A percentile compares a stretch with the other conserved stretches of the same genome.
Conservation (phyloP, 1,140 invertebrate genomes). For the Lordiphosa collinella region DNA sequence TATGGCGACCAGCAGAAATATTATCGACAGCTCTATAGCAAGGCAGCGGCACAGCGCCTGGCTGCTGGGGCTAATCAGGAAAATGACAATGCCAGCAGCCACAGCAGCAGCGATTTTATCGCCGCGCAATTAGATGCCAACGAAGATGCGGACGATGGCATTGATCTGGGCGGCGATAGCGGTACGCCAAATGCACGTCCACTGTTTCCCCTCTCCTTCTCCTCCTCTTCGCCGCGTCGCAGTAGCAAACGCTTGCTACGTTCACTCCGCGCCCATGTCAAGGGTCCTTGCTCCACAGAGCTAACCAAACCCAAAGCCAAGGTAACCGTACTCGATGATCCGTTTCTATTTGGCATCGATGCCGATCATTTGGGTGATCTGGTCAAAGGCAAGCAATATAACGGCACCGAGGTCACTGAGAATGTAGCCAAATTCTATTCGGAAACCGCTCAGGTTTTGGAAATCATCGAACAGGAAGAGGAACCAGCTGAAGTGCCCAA, state of each 20-base stretch:
- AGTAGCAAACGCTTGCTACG: constrained; percentile 71
- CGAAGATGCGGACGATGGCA: constrained; percentile 70
- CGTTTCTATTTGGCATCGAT: constrained; percentile 78
- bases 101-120: constrained; percentile 71
- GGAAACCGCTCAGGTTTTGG: constrained; percentile 53
- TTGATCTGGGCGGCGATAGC: constrained; percentile 63
- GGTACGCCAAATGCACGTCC: constrained; percentile 30
- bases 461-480: constrained; percentile 63
- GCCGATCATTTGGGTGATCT: constrained; percentile 73
- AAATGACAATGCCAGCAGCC: constrained; percentile 20
- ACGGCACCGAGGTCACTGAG: constrained; percentile 41
- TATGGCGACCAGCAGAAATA: constrained; percentile 91
- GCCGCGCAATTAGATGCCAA: constrained; percentile 75
- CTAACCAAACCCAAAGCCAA: constrained; percentile 45
- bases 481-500: constrained; percentile 50
- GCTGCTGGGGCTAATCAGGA: constrained; percentile 78
- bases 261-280: constrained; percentile 62
- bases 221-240: constrained; percentile 39
- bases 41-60: constrained; percentile 81
- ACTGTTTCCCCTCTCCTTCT: constrained; percentile 52
- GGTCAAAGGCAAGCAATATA: constrained; percentile 62
- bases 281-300: constrained; percentile 23
- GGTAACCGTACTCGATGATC: constrained; percentile 77
- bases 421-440: constrained; percentile 58
- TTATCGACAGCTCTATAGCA: constrained; percentile 88